Conservation (phyloP, 2,797 vertebrate species). For the Brachyrhaphis roseni region DNA sequence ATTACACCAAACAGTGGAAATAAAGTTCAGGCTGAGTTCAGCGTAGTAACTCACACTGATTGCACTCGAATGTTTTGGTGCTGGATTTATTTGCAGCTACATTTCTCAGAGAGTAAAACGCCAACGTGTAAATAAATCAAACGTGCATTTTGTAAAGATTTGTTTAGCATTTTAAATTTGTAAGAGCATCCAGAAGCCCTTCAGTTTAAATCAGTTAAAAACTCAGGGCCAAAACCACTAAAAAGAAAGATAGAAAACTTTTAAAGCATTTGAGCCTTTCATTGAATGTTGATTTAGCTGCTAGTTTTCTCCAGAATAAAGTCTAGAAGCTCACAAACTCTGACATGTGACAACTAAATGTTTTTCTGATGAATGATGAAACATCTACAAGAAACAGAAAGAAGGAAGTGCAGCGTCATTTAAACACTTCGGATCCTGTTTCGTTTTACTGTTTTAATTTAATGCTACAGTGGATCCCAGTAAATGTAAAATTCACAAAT, state of each 20-base stretch:
- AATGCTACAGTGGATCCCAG: neutral
- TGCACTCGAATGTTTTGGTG: neutral
- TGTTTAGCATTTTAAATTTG: neutral
- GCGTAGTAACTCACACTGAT: neutral
- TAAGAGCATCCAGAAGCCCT: neutral
- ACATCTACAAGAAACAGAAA: neutral
- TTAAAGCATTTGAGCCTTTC: neutral
- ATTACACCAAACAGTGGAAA: neutral
- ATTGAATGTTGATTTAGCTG: neutral
- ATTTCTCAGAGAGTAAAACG: neutral
- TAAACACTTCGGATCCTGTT: neutral
- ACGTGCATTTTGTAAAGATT: neutral
- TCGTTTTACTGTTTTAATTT: neutral
- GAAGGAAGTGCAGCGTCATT: neutral
- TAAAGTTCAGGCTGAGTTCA: neutral
- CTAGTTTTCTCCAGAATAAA: neutral
- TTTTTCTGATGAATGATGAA: neutral
- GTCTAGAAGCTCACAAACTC: neutral
- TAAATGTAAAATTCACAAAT: neutral
- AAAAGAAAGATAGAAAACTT: neutral
- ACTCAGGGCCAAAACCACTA: neutral
- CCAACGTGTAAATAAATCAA: neutral
- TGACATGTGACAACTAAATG: neutral
- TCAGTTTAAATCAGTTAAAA: neutral
- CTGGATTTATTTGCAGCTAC: neutral